Evolutionary conservation across 2,888 invertebrate species (phyloP), one percentile per base, ranked within the genome.

Genomic region (Mechanitis messenoides): DNA sequence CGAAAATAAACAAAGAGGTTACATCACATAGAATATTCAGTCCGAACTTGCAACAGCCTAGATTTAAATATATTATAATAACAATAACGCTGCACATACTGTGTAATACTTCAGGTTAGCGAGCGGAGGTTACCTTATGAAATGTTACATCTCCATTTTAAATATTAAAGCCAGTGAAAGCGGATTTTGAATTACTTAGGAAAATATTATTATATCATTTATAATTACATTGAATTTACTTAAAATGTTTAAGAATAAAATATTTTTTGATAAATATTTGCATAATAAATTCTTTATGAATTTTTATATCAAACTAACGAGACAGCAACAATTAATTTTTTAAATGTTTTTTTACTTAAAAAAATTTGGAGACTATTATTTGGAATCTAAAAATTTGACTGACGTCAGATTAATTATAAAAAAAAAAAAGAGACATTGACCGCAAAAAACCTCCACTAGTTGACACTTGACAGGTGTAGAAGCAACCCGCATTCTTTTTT

Each of bases 1-100:
- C 33, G 46, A 45, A n/a, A 55, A 33, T 45, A 66, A 65, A 64
- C 65, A 61, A 59, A 59, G 58, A 67, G 71, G 74, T 83, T 81
- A 75, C 82, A 78, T 78, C 76, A 82, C 66, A 63, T 66, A 71
- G 68, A 72, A 67, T 68, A 74, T 75, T 71, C 75, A 67, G 76
- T 70, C 69, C 72, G 73, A 71, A 74, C 75, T 84, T 83, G 82
- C 83, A 76, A 77, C 84, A 80, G 58, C 55, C 53, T 57, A 56
- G 72, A 84, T 87, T 87, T 87, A 81, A 87, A 87, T 87, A 81
- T 84, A 87, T 87, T 87, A 85, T 83, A 87, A 87, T 87, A 75
- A 87, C 87, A 87, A 87, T 83, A 81, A 75, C 74, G 71, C 53
- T 71, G 81, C 82, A 82, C 87, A 85, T 85, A 85, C 83, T 84